phyloP scores from a whole-genome alignment of 2,113 vertebrate genomes.

The Etheostoma cragini region DNA sequence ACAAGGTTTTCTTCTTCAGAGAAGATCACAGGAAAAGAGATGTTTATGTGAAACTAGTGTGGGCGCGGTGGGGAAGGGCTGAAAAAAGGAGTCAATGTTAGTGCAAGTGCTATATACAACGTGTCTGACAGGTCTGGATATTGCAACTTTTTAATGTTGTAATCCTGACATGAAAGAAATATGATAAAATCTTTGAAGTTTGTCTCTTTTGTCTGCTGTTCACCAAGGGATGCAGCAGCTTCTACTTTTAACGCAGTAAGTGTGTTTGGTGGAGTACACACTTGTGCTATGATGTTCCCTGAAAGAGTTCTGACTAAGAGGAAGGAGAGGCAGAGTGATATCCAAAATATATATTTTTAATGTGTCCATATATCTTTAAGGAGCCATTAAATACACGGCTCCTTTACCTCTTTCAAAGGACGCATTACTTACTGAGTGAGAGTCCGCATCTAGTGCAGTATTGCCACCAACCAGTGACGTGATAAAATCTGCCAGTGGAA shows the following conservation, averaged over 20 bases:
- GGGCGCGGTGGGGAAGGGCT: background rate
- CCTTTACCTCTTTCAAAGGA: background rate
- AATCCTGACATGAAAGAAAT: constrained; percentile 24
- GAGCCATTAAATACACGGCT: constrained; percentile 37
- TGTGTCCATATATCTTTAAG: constrained; percentile 39
- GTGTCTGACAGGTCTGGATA: constrained; percentile 23
- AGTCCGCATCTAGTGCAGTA: background rate
- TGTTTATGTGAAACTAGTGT: constrained; percentile 3
- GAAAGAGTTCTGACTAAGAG: background rate
- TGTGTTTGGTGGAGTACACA: background rate
- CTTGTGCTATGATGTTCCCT: background rate
- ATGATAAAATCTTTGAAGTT: background rate
- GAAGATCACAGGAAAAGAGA: constrained; percentile 45
- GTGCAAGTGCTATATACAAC: background rate
- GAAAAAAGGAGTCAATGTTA: constrained; percentile 27
- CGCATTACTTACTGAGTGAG: constrained; percentile 33
- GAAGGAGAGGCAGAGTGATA: background rate
- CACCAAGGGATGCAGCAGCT: constrained; percentile 57
- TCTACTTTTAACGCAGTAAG: background rate
- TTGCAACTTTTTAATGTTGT: background rate
- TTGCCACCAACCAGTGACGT: background rate
- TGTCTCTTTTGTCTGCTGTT: constrained; percentile 23
- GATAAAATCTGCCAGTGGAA: constrained; percentile 23
- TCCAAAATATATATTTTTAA: background rate
- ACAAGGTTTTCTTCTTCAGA: constrained; percentile 33